phyloP scores from a whole-genome alignment of 2,113 vertebrate genomes.

The Saccopteryx bilineata region DNA sequence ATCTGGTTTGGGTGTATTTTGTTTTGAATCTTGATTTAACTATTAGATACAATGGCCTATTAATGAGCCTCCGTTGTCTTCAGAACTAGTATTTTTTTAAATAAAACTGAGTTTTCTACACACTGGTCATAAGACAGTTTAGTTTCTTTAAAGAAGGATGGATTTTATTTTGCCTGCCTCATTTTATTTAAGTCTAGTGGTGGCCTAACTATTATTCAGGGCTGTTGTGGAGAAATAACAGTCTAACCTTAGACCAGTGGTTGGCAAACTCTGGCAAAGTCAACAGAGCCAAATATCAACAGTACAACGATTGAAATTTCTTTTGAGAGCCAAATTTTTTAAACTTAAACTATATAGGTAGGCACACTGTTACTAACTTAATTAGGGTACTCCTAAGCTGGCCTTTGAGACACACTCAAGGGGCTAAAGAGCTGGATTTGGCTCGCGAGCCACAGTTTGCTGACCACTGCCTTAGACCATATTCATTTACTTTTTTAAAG shows the following conservation, averaged over 20 bases:
- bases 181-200: slow-evolving; percentile 73
- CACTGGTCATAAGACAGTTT: slow-evolving; percentile 53
- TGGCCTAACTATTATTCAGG: slow-evolving; percentile 53
- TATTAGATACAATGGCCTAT: slow-evolving; percentile 28
- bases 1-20: slow-evolving; percentile 45
- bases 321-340: too few relatives aligned
- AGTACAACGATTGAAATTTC: too few relatives aligned
- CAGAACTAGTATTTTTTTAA: slow-evolving; percentile 62
- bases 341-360: too few relatives aligned
- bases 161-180: slow-evolving; percentile 44
- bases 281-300: too few relatives aligned
- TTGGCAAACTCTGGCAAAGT: too few relatives aligned
- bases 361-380: too few relatives aligned
- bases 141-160: slow-evolving; percentile 49
- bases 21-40: slow-evolving; percentile 57
- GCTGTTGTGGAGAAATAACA: slow-evolving; percentile 53
- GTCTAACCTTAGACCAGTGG: neutral
- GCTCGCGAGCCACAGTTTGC: too few relatives aligned
- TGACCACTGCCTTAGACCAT: neutral
- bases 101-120: slow-evolving; percentile 55
- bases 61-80: slow-evolving; percentile 52
- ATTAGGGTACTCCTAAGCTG: too few relatives aligned
- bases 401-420: too few relatives aligned
- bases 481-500: slow-evolving; percentile 29
- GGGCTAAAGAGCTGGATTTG: too few relatives aligned